These are phyloP conservation scores for Pollenia griseotomentosa DNA, from an alignment of 2,888 invertebrate species.

Conservation along the genomic window DNA sequence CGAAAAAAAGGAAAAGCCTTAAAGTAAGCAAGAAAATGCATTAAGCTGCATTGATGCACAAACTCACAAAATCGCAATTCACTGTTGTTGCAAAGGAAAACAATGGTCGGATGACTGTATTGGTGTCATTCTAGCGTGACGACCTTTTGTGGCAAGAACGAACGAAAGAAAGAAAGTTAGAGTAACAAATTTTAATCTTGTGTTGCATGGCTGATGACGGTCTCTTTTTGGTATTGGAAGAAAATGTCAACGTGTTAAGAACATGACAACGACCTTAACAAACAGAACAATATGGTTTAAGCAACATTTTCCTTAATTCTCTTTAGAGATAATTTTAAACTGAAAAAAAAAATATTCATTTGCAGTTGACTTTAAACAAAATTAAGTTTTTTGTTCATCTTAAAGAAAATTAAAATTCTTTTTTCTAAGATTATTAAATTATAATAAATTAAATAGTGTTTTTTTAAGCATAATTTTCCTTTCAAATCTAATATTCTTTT, in stretches of 20 bases:
- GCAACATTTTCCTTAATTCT: neutral
- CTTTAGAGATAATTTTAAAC: neutral
- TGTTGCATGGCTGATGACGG: conserved; percentile 29
- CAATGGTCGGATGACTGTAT: conserved; percentile 33
- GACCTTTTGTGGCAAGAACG: conserved; percentile 42
- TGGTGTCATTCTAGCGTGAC: conserved; percentile 58
- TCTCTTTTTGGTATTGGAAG: neutral
- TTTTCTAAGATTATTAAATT: too few relatives aligned
- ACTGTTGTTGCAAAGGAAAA: conserved; percentile 11
- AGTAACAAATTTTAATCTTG: conserved; percentile 40
- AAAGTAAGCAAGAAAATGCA: conserved; percentile 26
- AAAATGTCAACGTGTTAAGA: conserved; percentile 57
- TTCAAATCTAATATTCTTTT: conserved; percentile 8
- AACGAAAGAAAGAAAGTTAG: conserved; percentile 25
- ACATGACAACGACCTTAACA: conserved; percentile 64
- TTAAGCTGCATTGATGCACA: conserved; percentile 45
- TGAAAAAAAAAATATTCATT: conserved; percentile 8
- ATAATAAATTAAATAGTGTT: too few relatives aligned
- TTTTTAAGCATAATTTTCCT: neutral
- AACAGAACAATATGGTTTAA: conserved; percentile 16
- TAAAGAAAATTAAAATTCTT: neutral
- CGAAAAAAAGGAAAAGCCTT: neutral
- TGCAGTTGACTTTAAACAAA: neutral
- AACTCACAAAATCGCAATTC: neutral
- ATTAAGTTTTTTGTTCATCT: neutral